Evolutionary conservation across 2,888 invertebrate species (phyloP).

Genomic region (Uloborus plumipes): DNA sequence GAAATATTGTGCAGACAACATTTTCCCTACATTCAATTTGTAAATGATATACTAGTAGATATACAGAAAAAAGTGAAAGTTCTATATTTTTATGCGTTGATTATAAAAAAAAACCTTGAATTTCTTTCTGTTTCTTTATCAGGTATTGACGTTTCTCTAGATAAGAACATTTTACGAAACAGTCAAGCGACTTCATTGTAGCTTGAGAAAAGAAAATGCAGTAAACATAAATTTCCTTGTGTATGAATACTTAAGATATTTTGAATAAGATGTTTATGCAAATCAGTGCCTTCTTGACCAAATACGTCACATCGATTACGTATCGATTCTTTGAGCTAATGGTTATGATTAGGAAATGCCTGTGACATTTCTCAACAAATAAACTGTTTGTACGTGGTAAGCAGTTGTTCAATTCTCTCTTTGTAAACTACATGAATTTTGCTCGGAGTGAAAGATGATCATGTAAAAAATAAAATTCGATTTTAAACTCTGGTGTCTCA

Average conservation of each 20-base stretch:
- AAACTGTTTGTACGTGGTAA: slow-evolving; percentile 8
- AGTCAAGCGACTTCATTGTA: neutral
- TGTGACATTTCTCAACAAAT: slow-evolving; percentile 7
- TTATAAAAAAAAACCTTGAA: too few relatives aligned
- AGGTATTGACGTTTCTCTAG: neutral
- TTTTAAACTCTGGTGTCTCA: slow-evolving; percentile 12
- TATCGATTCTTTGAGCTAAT: slow-evolving; percentile 50
- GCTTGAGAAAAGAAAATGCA: neutral
- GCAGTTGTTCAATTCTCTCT: slow-evolving; percentile 16
- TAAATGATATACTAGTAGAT: too few relatives aligned
- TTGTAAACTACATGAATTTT: slow-evolving; percentile 32
- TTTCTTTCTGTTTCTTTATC: too few relatives aligned
- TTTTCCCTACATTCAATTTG: too few relatives aligned
- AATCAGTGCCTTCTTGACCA: slow-evolving; percentile 62
- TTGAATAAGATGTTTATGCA: slow-evolving; percentile 13
- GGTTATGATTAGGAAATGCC: slow-evolving; percentile 22
- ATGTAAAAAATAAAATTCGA: slow-evolving; percentile 45
- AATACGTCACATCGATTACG: slow-evolving; percentile 56
- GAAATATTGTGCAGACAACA: too few relatives aligned
- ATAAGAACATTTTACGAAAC: neutral
- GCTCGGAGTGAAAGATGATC: slow-evolving; percentile 34
- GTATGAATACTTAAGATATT: neutral
- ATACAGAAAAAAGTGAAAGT: too few relatives aligned
- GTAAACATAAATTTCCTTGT: neutral
- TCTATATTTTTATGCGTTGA: too few relatives aligned